Evolutionary conservation across 2,113 vertebrate genomes (phyloP), one percentile per base, ranked within the genome.

Genomic region (Dicentrarchus labrax): DNA sequence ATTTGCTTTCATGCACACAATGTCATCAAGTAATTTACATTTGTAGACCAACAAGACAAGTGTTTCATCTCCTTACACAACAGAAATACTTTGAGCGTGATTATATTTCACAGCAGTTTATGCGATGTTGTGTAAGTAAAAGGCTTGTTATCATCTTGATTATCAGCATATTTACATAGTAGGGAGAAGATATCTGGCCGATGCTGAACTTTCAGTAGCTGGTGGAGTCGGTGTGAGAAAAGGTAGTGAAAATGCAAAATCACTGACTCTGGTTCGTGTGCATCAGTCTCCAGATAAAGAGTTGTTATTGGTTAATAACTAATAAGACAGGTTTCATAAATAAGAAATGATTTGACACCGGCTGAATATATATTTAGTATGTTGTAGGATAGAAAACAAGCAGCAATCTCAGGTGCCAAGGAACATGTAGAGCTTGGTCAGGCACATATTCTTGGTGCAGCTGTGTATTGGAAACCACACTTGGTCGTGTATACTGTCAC

Each of bases 211-310:
- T 72, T 61, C 53, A 13, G 59, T 19, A 21, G 66, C 24, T 61
- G 39, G 4, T 13, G 54, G 36, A 22, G 72, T 56, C 47, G 59
- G 19, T 60, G 62, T 65, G 61, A 80, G 76, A 86, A 79, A 69
- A 8, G 53, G 60, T 24, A 85, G 39, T 78, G 71, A 82, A 80
- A 57, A 72, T 67, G 48, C 19, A 43, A 36, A 24, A 8, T 70
- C 17, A 22, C 16, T 50, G 50, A 57, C 24, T 48, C 16, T 38
- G 47, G 8, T 56, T 83, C 5, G 19, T 48, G 41, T 64, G 39
- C 22, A 45, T 54, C 8, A 56, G 60, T 51, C 24, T 7, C 24
- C 19, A 70, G 36, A 60, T 30, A 41, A 39, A 6, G 12, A 62
- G 9, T 50, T 39, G 39, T 51, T 72, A 57, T 22, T 30, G 45